These are phyloP conservation scores for Atta texana DNA, from an alignment of 1,140 invertebrate genomes.

Conservation along the genomic window DNA sequence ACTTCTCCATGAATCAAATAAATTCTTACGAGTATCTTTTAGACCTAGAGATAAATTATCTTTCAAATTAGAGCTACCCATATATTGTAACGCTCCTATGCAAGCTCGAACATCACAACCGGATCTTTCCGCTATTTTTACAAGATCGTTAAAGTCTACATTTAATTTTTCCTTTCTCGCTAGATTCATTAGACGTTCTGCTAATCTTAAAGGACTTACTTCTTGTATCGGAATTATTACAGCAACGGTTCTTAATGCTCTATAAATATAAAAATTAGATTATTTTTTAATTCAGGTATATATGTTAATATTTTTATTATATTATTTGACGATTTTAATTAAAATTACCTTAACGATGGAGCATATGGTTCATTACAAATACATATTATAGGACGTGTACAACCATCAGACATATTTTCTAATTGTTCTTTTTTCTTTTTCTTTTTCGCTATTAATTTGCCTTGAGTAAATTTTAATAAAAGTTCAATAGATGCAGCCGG, in stretches of 20 bases:
- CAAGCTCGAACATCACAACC: slow-evolving; percentile 96
- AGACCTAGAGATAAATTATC: slow-evolving; percentile 89
- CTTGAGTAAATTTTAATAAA: slow-evolving; percentile 93
- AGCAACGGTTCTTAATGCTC: slow-evolving; percentile 79
- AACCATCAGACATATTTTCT: slow-evolving; percentile 85
- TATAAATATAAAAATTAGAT: slow-evolving; percentile 64
- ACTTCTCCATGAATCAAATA: slow-evolving; percentile 94
- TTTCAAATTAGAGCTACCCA: slow-evolving; percentile 81
- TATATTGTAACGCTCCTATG: slow-evolving; percentile 94
- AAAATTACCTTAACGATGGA: slow-evolving; percentile 91
- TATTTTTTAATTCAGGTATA: neutral
- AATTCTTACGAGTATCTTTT: slow-evolving; percentile 94
- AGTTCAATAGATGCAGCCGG: slow-evolving; percentile 94
- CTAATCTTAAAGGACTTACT: slow-evolving; percentile 86
- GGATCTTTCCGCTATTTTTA: slow-evolving; percentile 92
- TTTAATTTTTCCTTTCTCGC: slow-evolving; percentile 89
- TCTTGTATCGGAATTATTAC: slow-evolving; percentile 82
- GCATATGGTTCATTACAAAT: slow-evolving; percentile 98
- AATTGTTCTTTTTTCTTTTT: slow-evolving; percentile 88
- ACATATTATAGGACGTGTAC: slow-evolving; percentile 95
- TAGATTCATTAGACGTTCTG: slow-evolving; percentile 90
- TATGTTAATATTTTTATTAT: slow-evolving; percentile 16
- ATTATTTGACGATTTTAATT: slow-evolving; percentile 4
- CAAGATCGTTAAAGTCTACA: slow-evolving; percentile 90
- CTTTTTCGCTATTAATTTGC: slow-evolving; percentile 86